Percentiles rank a stretch among this genome's conserved stretches.
These are phyloP conservation scores for Nymphalis urticae DNA, from an alignment of 2,888 invertebrate genomes.

Conservation along the genomic window DNA sequence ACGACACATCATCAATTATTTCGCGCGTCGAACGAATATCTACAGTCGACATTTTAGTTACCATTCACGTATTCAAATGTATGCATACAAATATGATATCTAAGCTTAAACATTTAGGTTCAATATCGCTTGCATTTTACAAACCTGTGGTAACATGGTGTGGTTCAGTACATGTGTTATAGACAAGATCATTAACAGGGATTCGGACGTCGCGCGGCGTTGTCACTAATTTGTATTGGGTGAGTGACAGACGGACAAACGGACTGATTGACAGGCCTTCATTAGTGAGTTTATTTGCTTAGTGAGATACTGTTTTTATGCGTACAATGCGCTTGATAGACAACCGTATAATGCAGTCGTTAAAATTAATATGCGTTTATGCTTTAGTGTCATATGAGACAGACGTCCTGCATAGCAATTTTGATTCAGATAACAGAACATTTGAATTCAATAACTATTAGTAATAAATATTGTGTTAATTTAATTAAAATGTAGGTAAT, in stretches of 20 bases:
- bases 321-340: slow-evolving; percentile 14
- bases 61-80: slow-evolving; percentile 21
- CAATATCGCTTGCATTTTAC: slow-evolving; percentile 12
- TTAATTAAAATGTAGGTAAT: too few species aligned
- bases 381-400: not conserved
- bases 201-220: slow-evolving; percentile 48
- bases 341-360: slow-evolving; percentile 9
- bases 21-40: slow-evolving; percentile 36
- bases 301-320: slow-evolving; percentile 32
- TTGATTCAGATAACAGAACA: too few species aligned
- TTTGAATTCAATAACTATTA: too few species aligned
- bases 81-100: slow-evolving; percentile 12
- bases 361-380: slow-evolving; percentile 1
- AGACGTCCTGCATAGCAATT: too few species aligned
- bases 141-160: slow-evolving; percentile 2
- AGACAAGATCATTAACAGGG: slow-evolving; percentile 64
- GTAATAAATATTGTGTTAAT: too few species aligned
- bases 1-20: slow-evolving; percentile 41
- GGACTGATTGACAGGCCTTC: slow-evolving; percentile 71
- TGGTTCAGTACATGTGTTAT: slow-evolving; percentile 33
- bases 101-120: slow-evolving; percentile 11
- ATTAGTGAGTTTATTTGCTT: slow-evolving; percentile 57
- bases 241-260: slow-evolving; percentile 62
- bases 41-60: slow-evolving; percentile 32
- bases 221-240: slow-evolving; percentile 69